These are phyloP conservation scores for Pungitius pungitius DNA, from an alignment of 2,113 vertebrate genomes.

Conservation along the genomic window DNA sequence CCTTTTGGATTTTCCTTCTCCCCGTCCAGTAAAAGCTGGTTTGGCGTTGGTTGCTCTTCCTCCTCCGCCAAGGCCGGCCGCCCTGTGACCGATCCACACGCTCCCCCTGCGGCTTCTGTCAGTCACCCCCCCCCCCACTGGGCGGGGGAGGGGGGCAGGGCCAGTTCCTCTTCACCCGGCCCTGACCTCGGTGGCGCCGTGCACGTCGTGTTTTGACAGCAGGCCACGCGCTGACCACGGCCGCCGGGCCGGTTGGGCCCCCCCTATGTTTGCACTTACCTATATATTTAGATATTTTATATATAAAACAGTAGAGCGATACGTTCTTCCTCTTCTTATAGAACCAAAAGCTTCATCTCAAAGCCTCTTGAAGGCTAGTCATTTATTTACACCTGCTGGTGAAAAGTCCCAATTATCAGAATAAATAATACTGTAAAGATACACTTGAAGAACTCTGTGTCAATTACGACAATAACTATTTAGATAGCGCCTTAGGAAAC, in stretches of 20 bases:
- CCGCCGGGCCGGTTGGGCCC: slow-evolving; percentile 45
- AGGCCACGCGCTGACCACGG: slow-evolving; percentile 50
- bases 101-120: slow-evolving; percentile 59
- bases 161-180: slow-evolving; percentile 65
- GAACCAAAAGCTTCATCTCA: too few relatives aligned
- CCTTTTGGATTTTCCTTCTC: slow-evolving; percentile 49
- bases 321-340: too few relatives aligned
- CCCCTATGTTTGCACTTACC: slow-evolving; percentile 47
- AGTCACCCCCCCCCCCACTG: slow-evolving; percentile 47
- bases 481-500: too few relatives aligned
- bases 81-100: slow-evolving; percentile 33
- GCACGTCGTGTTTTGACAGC: slow-evolving; percentile 59
- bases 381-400: too few relatives aligned
- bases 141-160: slow-evolving; percentile 51
- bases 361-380: too few relatives aligned
- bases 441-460: too few relatives aligned
- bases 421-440: too few relatives aligned
- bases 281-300: too few relatives aligned
- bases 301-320: too few relatives aligned
- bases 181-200: slow-evolving; percentile 59
- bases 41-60: slow-evolving; percentile 18
- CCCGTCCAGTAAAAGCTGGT: slow-evolving; percentile 32
- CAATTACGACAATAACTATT: too few relatives aligned
- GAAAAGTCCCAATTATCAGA: too few relatives aligned
- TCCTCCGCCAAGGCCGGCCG: slow-evolving; percentile 24